These are phyloP conservation scores for Sussaba pulchella DNA, from an alignment of 2,888 invertebrate genomes.

Conservation along the genomic window DNA sequence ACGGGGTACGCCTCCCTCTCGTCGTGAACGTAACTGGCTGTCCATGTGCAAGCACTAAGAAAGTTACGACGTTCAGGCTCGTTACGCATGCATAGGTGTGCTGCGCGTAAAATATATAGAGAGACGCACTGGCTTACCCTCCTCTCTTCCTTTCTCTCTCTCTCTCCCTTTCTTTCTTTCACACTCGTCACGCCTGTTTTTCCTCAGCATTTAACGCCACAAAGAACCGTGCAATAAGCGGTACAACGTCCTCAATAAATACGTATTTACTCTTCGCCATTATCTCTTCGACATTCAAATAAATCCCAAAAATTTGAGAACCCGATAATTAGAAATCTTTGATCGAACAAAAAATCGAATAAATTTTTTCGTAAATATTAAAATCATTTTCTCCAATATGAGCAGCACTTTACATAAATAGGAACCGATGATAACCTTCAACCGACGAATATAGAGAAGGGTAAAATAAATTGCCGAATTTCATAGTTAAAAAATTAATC, in stretches of 20 bases:
- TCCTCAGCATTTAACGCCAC: conserved; percentile 25
- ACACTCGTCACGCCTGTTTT: conserved; percentile 48
- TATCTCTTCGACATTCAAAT: neutral
- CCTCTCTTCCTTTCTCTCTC: conserved; percentile 44
- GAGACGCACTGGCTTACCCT: conserved; percentile 15
- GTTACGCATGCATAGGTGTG: conserved; percentile 80
- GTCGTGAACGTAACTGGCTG: conserved; percentile 70
- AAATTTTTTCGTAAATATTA: too few species aligned
- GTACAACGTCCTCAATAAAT: conserved; percentile 8
- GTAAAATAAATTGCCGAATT: too few species aligned
- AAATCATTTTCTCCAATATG: too few species aligned
- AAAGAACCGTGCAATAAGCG: conserved; percentile 23
- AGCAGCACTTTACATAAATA: too few species aligned
- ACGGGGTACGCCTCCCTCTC: conserved; percentile 67
- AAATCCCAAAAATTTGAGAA: neutral
- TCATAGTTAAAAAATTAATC: too few species aligned
- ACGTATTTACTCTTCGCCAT: conserved; percentile 38
- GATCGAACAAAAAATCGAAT: too few species aligned
- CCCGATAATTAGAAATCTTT: too few species aligned
- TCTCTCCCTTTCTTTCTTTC: conserved; percentile 48
- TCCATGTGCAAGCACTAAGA: conserved; percentile 67
- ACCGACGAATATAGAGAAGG: too few species aligned
- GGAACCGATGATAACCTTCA: too few species aligned
- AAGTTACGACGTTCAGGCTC: conserved; percentile 77
- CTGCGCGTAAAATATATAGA: conserved; percentile 62